phyloP scores from a whole-genome alignment of 2,113 vertebrate genomes.

The Glaucidium brasilianum region DNA sequence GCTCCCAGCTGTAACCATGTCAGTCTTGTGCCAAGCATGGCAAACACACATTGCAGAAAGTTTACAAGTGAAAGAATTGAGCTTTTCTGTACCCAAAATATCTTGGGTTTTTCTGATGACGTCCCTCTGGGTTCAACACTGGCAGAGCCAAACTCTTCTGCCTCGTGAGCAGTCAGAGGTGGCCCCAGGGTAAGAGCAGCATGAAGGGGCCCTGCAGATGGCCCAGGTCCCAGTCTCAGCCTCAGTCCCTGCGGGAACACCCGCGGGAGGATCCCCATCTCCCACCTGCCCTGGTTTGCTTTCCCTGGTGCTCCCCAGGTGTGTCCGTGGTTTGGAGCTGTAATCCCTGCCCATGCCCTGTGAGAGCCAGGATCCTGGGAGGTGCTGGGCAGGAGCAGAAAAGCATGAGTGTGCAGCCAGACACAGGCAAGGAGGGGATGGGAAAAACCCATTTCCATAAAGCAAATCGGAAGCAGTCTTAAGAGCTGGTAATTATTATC shows the following conservation, averaged over 20 bases:
- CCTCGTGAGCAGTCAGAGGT: not conserved
- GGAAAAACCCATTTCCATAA: not conserved
- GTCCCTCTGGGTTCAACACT: accelerated
- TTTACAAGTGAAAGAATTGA: not conserved
- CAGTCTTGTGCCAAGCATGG: not conserved
- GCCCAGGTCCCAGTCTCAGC: no score
- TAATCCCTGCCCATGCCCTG: not conserved
- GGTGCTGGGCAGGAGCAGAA: not conserved
- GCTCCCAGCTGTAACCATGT: not conserved
- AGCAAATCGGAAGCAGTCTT: not conserved
- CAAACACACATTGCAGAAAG: not conserved
- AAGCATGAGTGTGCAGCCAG: not conserved
- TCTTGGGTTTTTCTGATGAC: not conserved
- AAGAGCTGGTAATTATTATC: not conserved
- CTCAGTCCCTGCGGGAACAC: no score
- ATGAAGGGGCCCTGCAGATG: no score
- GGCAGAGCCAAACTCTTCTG: not conserved
- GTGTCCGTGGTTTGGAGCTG: not conserved
- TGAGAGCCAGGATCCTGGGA: not conserved
- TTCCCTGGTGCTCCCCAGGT: not conserved
- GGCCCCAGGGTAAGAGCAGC: not conserved
- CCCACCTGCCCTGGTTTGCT: not conserved
- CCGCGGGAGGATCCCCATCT: accelerated
- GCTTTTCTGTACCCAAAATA: not conserved
- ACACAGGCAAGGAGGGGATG: not conserved